phyloP scores from a whole-genome alignment of 2,888 invertebrate genomes.

The Lamproptera curius region DNA sequence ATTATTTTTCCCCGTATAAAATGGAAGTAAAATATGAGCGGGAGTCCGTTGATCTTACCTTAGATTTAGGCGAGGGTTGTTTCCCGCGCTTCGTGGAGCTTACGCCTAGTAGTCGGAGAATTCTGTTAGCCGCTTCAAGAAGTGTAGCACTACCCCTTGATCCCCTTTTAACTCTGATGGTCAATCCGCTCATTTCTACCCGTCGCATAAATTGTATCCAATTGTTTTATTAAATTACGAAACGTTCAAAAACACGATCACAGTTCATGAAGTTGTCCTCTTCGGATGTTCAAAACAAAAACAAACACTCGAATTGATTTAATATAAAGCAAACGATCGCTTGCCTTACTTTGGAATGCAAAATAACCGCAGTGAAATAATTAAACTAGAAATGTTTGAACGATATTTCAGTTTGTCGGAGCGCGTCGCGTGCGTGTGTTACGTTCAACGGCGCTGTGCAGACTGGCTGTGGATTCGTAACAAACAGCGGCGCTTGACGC shows the following conservation, averaged over 20 bases:
- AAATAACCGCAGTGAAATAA: conserved; percentile 28
- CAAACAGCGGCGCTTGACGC: conserved; percentile 43
- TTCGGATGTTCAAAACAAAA: conserved; percentile 28
- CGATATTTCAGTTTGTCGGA: conserved; percentile 35
- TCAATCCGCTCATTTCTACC: conserved; percentile 77
- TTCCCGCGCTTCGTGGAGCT: conserved; percentile 77
- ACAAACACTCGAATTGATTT: conserved; percentile 28
- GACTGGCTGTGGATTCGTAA: conserved; percentile 44
- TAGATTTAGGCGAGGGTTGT: conserved; percentile 74
- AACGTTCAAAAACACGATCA: conserved; percentile 61
- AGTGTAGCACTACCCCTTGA: conserved; percentile 77
- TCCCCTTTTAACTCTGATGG: conserved; percentile 75
- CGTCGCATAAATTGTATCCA: conserved; percentile 55
- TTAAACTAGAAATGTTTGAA: conserved; percentile 42
- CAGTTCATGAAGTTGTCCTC: conserved; percentile 57
- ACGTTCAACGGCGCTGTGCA: conserved; percentile 57
- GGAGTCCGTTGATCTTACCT: conserved; percentile 69
- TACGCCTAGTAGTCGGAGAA: conserved; percentile 73
- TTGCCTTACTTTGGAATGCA: conserved; percentile 47
- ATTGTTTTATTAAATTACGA: conserved; percentile 60
- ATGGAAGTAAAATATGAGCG: conserved; percentile 27
- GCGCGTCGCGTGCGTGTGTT: conserved; percentile 49
- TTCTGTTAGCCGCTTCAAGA: conserved; percentile 75
- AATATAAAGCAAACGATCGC: conserved; percentile 23
- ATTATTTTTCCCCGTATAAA: no score